Conservation (phyloP, 2,113 vertebrate species). For the western clawed frog (Xenopus tropicalis) region UCB_Xtro_10.0 CM004451.2:10741501-10742000, state of each 20-base stretch:
- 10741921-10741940: neutral
- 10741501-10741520: too few species aligned
- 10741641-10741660: too few species aligned
- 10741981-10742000: constrained; percentile 8
- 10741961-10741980: neutral
- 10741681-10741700: neutral
- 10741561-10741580: too few species aligned
- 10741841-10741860: constrained; percentile 12
- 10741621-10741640: too few species aligned
- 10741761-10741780: neutral
- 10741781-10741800: neutral
- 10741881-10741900: neutral
- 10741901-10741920: neutral
- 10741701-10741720: constrained; percentile 4
- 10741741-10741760: constrained; percentile 9
- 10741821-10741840: constrained; percentile 5
- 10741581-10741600: too few species aligned
- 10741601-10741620: too few species aligned
- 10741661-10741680: too few species aligned
- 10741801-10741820: neutral
- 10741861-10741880: neutral
- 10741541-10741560: too few species aligned
- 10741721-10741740: constrained; percentile 21
- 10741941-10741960: constrained; percentile 11
- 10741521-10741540: too few species aligned